Evolutionary conservation across 2,888 invertebrate species (phyloP), one percentile per base, ranked within the genome.

Genomic region (Ichneumoninae sp.): DNA sequence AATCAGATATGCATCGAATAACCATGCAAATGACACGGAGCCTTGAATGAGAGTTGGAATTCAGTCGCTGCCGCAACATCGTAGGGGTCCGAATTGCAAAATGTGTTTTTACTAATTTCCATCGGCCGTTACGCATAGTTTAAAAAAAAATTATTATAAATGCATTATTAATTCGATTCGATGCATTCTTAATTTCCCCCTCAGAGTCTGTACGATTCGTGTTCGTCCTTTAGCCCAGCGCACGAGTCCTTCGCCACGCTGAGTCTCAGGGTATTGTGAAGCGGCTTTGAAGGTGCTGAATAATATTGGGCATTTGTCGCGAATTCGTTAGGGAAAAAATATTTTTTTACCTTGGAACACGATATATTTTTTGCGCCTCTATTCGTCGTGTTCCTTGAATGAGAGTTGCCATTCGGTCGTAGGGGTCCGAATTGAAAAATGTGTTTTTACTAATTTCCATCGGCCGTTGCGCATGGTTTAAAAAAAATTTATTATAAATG

Each of bases 11-110:
- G 63, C 86, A 81, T 81, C 82, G 80, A 84, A 81, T 86, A 81
- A 84, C 70, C 82, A 87, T 81, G 86, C 86, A 86, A 87, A 86
- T 86, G 52, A 57, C 71, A 66, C n/a, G 63, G 8, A 57, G 77
- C 26, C 60, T 57, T 40, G 22, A 19, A 60, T 26, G 40, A 68
- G 73, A 73, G 68, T 54, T 26, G 66, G 36, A 47, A 16, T 54
- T 6, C 36, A 13, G 10, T n/a, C 22, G 36, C 3, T 47, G 13
- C 10, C 8, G 7, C 36, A 8, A 47, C 19, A 22, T 13, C 16
- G 26, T 7, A 57, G 19, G 47, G 50, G 4, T 36, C 7, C 8
- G 36, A 19, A 36, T 16, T 70, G 50, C 1, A 22, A 63, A 19
- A 50, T 36, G 13, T 22, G 47, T 36, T 33, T 63, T 33, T 13